Conservation (phyloP, 2,113 vertebrate genomes). For the Rhadina sibilatrix region DNA sequence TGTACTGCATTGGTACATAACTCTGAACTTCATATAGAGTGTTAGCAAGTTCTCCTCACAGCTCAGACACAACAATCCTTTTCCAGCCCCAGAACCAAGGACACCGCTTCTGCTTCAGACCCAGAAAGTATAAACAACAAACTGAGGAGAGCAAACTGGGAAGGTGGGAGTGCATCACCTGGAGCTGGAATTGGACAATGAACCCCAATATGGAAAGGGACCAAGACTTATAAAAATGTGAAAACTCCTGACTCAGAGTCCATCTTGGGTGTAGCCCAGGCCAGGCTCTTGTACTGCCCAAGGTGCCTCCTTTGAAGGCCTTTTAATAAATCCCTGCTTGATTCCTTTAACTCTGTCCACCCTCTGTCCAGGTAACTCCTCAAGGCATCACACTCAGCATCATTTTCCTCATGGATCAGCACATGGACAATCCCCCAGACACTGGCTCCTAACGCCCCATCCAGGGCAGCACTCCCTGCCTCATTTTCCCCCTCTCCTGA, state of each 20-base stretch:
- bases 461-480: not conserved
- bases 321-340: not conserved
- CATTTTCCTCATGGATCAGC: fast-evolving
- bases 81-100: not conserved
- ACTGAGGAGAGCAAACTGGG: not conserved
- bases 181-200: not conserved
- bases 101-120: not conserved
- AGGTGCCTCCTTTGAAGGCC: not conserved
- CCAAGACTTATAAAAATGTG: not conserved
- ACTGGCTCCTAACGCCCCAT: fast-evolving
- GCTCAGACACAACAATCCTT: not conserved
- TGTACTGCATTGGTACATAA: not conserved
- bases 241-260: not conserved
- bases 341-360: not conserved
- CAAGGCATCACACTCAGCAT: not conserved
- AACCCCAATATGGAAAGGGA: not conserved
- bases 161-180: not conserved
- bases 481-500: not conserved
- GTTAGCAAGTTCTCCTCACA: not conserved
- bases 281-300: not conserved
- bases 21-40: not conserved
- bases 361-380: not conserved
- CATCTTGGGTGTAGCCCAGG: not conserved
- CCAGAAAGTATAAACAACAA: not conserved
- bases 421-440: fast-evolving